Percentiles rank a stretch among this genome's conserved stretches.
phyloP scores from a whole-genome alignment of 2,888 invertebrate species.

The Drosophila prolongata region DNA sequence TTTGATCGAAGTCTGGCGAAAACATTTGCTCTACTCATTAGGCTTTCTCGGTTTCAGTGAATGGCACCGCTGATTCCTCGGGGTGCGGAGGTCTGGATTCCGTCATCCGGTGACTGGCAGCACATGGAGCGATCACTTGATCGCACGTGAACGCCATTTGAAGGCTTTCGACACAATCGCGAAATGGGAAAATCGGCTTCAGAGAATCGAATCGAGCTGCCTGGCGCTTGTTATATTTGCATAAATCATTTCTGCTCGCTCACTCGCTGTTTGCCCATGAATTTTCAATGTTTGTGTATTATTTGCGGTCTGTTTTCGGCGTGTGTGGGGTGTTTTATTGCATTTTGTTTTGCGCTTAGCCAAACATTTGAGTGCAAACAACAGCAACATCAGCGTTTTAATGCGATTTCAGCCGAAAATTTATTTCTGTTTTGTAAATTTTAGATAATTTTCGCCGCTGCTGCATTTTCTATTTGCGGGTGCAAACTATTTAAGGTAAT shows the following conservation, averaged over 20 bases:
- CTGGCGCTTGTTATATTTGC: conserved; percentile 28
- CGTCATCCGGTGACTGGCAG: conserved; percentile 46
- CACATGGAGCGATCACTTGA: conserved; percentile 72
- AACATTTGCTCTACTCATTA: conserved; percentile 70
- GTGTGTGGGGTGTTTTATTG: conserved; percentile 53
- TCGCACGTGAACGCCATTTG: conserved; percentile 70
- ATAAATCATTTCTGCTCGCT: conserved; percentile 31
- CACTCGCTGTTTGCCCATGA: conserved; percentile 32
- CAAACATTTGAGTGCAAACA: conserved; percentile 46
- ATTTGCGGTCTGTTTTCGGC: conserved; percentile 18
- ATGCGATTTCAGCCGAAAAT: conserved; percentile 45
- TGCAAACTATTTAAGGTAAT: conserved; percentile 9
- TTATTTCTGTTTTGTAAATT: not conserved
- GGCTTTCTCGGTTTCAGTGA: conserved; percentile 25
- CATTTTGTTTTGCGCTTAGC: conserved; percentile 44
- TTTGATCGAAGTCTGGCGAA: conserved; percentile 32
- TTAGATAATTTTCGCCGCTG: not conserved
- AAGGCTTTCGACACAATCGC: conserved; percentile 46
- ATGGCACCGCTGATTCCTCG: conserved; percentile 22
- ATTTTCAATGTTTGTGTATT: conserved; percentile 18
- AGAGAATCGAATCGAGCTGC: conserved; percentile 5
- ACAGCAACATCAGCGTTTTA: conserved; percentile 43
- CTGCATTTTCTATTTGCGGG: conserved; percentile 18
- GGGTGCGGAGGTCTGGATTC: not conserved
- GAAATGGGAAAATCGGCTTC: conserved; percentile 35